A percentile compares a stretch with the other conserved stretches of the same genome.
These are phyloP conservation scores for Hemichromis elongatus DNA, from an alignment of 2,113 vertebrate genomes.

Conservation along the genomic window DNA sequence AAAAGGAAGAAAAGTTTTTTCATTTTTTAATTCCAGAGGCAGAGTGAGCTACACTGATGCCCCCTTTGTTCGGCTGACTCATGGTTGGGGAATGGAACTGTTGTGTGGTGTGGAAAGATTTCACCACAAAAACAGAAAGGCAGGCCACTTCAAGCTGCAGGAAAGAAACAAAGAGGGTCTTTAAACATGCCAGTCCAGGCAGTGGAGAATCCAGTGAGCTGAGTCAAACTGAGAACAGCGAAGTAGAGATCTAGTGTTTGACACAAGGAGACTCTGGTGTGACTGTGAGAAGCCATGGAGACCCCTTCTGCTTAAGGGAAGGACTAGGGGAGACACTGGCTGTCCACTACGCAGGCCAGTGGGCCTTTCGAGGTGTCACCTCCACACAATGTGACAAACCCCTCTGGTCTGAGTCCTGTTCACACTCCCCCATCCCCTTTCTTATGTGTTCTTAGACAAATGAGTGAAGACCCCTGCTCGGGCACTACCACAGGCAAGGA, in stretches of 20 bases:
- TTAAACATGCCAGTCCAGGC: slow-evolving; percentile 37
- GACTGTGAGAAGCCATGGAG: slow-evolving; percentile 58
- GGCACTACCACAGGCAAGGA: slow-evolving; percentile 74
- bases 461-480: slow-evolving; percentile 54
- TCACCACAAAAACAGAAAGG: slow-evolving; percentile 56
- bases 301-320: slow-evolving; percentile 43
- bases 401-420: slow-evolving; percentile 59
- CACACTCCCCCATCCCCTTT: slow-evolving; percentile 46
- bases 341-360: slow-evolving; percentile 62
- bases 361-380: slow-evolving; percentile 67
- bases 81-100: slow-evolving; percentile 66
- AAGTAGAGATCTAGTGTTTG: slow-evolving; percentile 26
- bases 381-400: slow-evolving; percentile 70
- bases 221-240: slow-evolving; percentile 23
- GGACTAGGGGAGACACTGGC: slow-evolving; percentile 40
- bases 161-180: slow-evolving; percentile 63
- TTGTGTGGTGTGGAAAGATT: slow-evolving; percentile 66
- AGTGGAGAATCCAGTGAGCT: slow-evolving; percentile 18
- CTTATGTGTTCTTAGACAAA: slow-evolving; percentile 43
- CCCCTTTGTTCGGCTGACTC: slow-evolving; percentile 70
- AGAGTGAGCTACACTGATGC: slow-evolving; percentile 52
- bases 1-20: slow-evolving; percentile 35
- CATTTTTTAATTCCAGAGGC: slow-evolving; percentile 46
- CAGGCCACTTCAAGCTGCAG: slow-evolving; percentile 43
- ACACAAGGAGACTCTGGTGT: slow-evolving; percentile 51